A percentile compares a stretch with the other conserved stretches of the same genome.
Evolutionary conservation across 1,140 invertebrate species (phyloP).

Genomic region (Triops longicaudatus): DNA sequence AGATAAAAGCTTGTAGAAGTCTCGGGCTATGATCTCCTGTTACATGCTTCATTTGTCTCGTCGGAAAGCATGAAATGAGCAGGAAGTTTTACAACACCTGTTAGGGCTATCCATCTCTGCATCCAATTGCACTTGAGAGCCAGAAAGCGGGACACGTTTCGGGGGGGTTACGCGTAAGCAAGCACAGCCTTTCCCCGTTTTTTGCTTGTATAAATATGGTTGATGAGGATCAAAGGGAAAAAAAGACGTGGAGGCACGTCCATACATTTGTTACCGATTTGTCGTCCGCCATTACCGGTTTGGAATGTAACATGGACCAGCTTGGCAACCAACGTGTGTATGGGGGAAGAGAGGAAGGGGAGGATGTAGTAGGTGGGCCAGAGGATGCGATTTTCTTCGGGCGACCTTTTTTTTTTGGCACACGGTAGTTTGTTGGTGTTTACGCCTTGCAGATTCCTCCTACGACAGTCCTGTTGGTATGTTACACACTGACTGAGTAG

Average conservation of each 20-base stretch:
- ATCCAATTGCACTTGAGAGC: neutral
- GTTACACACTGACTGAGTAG: neutral
- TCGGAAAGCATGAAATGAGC: slow-evolving; percentile 3
- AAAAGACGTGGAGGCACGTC: neutral
- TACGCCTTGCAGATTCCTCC: neutral
- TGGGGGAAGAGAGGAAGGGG: neutral
- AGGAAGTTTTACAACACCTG: slow-evolving; percentile 6
- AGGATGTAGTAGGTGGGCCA: too few species aligned
- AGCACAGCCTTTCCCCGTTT: neutral
- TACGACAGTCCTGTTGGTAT: neutral
- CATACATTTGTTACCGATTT: neutral
- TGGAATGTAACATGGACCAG: neutral
- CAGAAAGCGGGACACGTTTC: neutral
- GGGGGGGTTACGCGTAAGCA: neutral
- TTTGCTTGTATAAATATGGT: neutral
- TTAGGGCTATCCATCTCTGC: slow-evolving; percentile 3
- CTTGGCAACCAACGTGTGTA: neutral
- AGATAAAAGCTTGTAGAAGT: neutral
- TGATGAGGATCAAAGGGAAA: neutral
- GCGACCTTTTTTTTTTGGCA: neutral
- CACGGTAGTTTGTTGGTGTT: neutral
- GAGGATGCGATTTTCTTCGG: neutral
- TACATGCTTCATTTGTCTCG: neutral
- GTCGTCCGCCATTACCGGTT: neutral
- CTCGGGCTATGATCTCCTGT: neutral